phyloP scores from a whole-genome alignment of 2,113 vertebrate species.

The Irena cyanogastra region DNA sequence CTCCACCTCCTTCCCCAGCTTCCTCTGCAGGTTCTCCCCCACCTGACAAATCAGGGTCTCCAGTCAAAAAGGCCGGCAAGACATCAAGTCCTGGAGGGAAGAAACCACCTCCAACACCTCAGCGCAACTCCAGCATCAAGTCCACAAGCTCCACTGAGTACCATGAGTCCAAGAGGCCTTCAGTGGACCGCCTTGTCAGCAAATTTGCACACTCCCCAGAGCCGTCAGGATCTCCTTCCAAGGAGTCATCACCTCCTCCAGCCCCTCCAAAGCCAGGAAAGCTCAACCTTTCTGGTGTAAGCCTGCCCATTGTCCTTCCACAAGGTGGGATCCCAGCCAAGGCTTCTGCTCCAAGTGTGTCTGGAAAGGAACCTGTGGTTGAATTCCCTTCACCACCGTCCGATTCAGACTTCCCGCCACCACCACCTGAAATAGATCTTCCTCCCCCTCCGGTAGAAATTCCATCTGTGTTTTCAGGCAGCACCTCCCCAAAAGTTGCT shows the following conservation, averaged over 20 bases:
- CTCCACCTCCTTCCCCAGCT: slow-evolving; percentile 74
- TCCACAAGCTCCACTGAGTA: slow-evolving; percentile 74
- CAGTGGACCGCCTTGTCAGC: slow-evolving; percentile 87
- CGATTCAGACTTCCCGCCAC: slow-evolving; percentile 84
- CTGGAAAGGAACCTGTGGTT: slow-evolving; percentile 67
- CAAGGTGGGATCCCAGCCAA: slow-evolving; percentile 68
- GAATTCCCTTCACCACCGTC: slow-evolving; percentile 89
- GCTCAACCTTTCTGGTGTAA: slow-evolving; percentile 81
- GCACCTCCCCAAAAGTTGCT: slow-evolving; percentile 80
- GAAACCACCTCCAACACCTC: slow-evolving; percentile 88
- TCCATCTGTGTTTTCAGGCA: slow-evolving; percentile 73
- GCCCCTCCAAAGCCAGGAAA: slow-evolving; percentile 94
- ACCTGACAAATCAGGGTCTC: slow-evolving; percentile 75
- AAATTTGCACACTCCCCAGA: slow-evolving; percentile 82
- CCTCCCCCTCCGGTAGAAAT: slow-evolving; percentile 79
- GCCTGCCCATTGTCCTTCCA: slow-evolving; percentile 79
- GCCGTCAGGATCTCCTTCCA: slow-evolving; percentile 74
- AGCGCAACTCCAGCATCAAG: slow-evolving; percentile 90
- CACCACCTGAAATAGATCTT: slow-evolving; percentile 87
- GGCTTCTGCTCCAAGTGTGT: neutral
- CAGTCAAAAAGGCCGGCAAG: slow-evolving; percentile 75
- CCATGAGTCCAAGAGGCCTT: slow-evolving; percentile 83
- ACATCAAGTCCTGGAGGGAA: slow-evolving; percentile 80
- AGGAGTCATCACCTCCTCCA: slow-evolving; percentile 78
- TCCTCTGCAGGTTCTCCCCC: slow-evolving; percentile 75